phyloP scores from a whole-genome alignment of 2,888 invertebrate species.

The Epirrita christyi region DNA sequence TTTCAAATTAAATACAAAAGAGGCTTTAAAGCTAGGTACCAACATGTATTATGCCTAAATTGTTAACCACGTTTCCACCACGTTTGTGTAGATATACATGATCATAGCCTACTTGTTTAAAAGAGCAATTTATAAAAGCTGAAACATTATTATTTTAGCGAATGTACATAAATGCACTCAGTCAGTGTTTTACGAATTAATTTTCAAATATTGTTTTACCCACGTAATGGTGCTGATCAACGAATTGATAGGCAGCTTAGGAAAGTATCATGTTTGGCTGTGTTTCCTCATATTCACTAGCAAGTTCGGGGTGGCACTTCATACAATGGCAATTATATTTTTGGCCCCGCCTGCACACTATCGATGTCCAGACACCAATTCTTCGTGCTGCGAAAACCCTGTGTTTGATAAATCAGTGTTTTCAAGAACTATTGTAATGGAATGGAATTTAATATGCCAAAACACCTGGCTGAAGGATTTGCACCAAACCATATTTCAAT shows the following conservation, averaged over 20 bases:
- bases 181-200: background rate
- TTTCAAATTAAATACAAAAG: too few species aligned
- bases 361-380: constrained; percentile 45
- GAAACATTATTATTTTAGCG: background rate
- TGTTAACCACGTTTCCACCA: too few species aligned
- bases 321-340: constrained; percentile 81
- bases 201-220: background rate
- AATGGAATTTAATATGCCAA: constrained; percentile 90
- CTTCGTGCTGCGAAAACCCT: constrained; percentile 78
- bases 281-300: constrained; percentile 69
- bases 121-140: background rate
- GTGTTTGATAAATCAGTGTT: constrained; percentile 86
- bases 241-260: constrained; percentile 73
- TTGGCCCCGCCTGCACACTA: constrained; percentile 70
- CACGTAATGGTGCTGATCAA: constrained; percentile 59
- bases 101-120: constrained; percentile 16
- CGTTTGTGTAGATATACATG: background rate
- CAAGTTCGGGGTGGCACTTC: constrained; percentile 80
- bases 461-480: constrained; percentile 86
- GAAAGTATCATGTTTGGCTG: constrained; percentile 78
- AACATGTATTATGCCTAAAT: too few species aligned
- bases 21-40: too few species aligned
- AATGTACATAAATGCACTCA: background rate
- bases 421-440: constrained; percentile 87
- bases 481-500: constrained; percentile 89